Conservation (phyloP, 2,113 vertebrate species). For the Pardalotus punctatus region DNA sequence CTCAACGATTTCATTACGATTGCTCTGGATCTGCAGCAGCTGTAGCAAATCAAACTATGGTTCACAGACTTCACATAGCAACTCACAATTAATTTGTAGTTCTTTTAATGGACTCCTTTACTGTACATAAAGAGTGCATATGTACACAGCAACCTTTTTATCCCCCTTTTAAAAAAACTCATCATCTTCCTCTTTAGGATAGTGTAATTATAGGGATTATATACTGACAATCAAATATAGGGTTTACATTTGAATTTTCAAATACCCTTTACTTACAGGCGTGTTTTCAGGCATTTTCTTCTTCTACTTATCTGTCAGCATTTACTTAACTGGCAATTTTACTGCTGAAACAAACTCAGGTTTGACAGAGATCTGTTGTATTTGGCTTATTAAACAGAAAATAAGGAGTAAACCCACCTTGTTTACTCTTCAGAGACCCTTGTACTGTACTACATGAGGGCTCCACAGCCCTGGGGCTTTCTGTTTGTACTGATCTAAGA, state of each 20-base stretch:
- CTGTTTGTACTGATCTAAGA: slow-evolving; percentile 19
- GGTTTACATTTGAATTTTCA: neutral
- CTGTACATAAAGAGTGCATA: neutral
- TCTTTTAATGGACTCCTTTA: neutral
- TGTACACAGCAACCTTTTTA: neutral
- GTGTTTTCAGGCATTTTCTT: neutral
- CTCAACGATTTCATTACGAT: neutral
- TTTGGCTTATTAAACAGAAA: slow-evolving; percentile 63
- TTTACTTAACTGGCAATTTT: slow-evolving; percentile 30
- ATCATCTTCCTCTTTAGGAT: neutral
- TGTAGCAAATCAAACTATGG: neutral
- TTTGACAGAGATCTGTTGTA: slow-evolving; percentile 36
- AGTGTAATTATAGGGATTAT: neutral
- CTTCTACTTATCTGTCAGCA: slow-evolving; percentile 6
- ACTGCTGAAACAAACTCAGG: slow-evolving; percentile 27
- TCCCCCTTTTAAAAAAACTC: neutral
- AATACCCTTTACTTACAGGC: neutral
- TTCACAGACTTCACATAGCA: neutral
- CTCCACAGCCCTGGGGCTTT: neutral
- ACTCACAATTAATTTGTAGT: neutral
- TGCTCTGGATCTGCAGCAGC: neutral
- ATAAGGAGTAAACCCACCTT: neutral
- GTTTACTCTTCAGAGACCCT: slow-evolving; percentile 1
- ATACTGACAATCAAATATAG: neutral
- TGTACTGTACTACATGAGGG: neutral